Evolutionary conservation across 2,888 invertebrate species (phyloP).

Genomic region (Hypomecis punctinalis): DNA sequence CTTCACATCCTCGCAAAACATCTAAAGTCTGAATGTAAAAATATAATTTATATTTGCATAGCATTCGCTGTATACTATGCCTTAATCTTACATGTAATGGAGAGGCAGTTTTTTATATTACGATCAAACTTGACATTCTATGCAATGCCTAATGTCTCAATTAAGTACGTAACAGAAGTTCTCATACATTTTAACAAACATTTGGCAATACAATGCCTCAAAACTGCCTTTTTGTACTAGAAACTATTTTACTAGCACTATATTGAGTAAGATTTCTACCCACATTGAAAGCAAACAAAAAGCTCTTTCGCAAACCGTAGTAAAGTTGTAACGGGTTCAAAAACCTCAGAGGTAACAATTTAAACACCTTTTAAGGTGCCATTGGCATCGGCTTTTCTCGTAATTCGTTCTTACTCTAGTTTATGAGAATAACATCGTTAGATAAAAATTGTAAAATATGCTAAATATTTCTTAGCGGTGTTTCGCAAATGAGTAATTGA

Average conservation of each 20-base stretch:
- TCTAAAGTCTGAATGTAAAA: no score
- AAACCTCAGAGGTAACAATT: constrained; percentile 27
- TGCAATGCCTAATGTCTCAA: background rate
- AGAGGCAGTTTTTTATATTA: no score
- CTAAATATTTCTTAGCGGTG: no score
- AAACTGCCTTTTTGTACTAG: background rate
- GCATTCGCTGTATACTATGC: no score
- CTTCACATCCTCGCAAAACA: no score
- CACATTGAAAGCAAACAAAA: constrained; percentile 6
- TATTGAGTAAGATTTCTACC: constrained; percentile 12
- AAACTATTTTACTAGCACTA: constrained; percentile 1
- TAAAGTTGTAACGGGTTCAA: constrained; percentile 28
- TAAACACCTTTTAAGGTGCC: constrained; percentile 5
- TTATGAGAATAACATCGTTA: no score
- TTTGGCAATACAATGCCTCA: constrained; percentile 3
- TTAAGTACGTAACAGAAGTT: background rate
- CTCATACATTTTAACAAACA: background rate
- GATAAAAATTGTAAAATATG: no score
- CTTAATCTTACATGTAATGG: background rate
- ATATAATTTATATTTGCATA: no score
- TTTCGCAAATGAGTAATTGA: no score
- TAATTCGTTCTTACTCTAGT: no score
- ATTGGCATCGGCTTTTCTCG: no score
- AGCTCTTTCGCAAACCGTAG: constrained; percentile 29
- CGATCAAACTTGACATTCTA: background rate